Conservation (phyloP, 2,888 invertebrate genomes). For the Thumatha senex region DNA sequence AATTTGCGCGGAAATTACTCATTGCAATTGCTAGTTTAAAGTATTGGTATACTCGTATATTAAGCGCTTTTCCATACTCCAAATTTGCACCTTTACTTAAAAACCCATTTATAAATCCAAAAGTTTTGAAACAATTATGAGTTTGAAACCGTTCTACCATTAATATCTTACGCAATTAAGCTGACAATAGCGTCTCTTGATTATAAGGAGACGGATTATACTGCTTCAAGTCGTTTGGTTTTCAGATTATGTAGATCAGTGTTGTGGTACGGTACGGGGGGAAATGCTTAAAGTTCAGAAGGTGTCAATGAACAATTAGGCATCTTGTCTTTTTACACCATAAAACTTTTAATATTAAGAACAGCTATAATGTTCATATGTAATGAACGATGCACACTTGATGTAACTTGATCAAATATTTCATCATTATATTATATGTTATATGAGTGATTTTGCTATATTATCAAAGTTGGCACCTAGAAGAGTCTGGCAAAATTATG, state of each 20-base stretch:
- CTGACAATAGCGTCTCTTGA: conserved; percentile 47
- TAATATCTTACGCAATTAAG: conserved; percentile 44
- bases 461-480: no score
- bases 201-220: conserved; percentile 46
- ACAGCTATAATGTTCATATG: no score
- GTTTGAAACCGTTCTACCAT: conserved; percentile 22
- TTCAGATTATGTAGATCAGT: conserved; percentile 40
- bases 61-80: no score
- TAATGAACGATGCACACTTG: no score
- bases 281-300: conserved; percentile 22
- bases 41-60: no score
- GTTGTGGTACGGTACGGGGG: conserved; percentile 19
- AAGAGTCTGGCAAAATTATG: no score
- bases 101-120: conserved; percentile 18
- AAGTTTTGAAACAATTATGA: conserved; percentile 31
- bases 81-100: neutral
- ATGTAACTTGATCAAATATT: no score
- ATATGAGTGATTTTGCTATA: no score
- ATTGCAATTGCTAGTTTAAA: no score
- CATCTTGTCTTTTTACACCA: no score
- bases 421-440: no score
- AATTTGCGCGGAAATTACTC: no score
- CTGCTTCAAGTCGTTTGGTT: conserved; percentile 42
- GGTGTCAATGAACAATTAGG: conserved; percentile 33
- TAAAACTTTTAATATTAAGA: neutral